phyloP scores from a whole-genome alignment of 2,888 invertebrate genomes.

The Neocrepidodera transversa region DNA sequence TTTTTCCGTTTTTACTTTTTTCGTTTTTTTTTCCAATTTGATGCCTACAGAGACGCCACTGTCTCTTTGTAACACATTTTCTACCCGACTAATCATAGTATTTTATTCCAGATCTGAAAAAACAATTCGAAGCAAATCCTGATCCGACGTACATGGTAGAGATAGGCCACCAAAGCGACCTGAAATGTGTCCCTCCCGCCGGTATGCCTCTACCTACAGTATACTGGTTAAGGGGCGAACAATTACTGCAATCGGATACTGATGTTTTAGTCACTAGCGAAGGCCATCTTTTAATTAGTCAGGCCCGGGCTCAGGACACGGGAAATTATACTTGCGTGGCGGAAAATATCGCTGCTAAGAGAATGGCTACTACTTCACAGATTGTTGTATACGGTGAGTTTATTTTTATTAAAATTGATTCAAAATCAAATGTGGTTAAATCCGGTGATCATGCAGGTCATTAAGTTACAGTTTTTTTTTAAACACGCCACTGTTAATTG shows the following conservation, averaged over 20 bases:
- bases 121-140: conserved; percentile 86
- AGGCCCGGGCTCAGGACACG: conserved; percentile 86
- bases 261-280: conserved; percentile 81
- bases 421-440: no score
- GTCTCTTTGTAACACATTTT: no score
- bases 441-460: no score
- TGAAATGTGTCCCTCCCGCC: conserved; percentile 86
- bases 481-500: conserved; percentile 8
- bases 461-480: no score
- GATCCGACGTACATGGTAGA: conserved; percentile 80
- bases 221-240: conserved; percentile 83
- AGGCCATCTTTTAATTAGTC: conserved; percentile 85
- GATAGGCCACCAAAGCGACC: conserved; percentile 81
- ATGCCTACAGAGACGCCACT: no score
- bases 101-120: conserved; percentile 79
- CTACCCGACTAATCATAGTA: no score
- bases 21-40: no score
- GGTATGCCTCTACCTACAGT: conserved; percentile 89
- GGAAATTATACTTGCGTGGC: conserved; percentile 97
- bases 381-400: conserved; percentile 90
- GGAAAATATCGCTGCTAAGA: conserved; percentile 87
- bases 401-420: no score
- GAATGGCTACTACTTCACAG: conserved; percentile 83
- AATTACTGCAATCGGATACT: conserved; percentile 69
- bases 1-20: no score